Evolutionary conservation across 2,797 vertebrate species (phyloP).

Genomic region (Lagorchestes hirsutus): DNA sequence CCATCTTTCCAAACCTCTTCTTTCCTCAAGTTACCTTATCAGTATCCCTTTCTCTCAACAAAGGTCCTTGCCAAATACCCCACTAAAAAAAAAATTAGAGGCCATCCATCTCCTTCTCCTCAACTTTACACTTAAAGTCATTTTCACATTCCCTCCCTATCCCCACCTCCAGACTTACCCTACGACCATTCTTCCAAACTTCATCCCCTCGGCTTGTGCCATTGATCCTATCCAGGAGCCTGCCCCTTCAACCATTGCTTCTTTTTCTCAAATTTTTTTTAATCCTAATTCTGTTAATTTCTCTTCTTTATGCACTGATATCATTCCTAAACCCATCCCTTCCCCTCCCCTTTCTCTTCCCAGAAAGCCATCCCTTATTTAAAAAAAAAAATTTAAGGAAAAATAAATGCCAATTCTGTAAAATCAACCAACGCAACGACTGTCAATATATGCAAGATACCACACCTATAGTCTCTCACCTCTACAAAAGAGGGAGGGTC

Average conservation of each 20-base stretch:
- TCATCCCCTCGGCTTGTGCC: background rate
- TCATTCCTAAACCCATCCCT: background rate
- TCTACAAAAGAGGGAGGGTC: background rate
- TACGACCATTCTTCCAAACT: background rate
- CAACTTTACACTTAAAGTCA: background rate
- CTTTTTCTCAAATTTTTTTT: background rate
- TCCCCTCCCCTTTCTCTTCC: background rate
- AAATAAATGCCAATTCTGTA: background rate
- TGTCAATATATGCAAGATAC: background rate
- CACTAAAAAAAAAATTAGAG: too few relatives aligned
- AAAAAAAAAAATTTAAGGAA: background rate
- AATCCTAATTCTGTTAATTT: background rate
- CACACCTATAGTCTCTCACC: background rate
- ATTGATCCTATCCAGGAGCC: background rate
- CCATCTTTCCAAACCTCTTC: background rate
- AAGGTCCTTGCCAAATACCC: background rate
- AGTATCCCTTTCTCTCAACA: background rate
- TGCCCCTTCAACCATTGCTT: background rate
- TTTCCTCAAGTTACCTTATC: background rate
- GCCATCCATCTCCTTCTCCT: background rate
- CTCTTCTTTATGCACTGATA: background rate
- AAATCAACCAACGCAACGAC: background rate
- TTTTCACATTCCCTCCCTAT: background rate
- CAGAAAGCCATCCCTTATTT: background rate
- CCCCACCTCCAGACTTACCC: background rate